These are phyloP conservation scores for Porites lutea DNA, from an alignment of 64 coral and sea anemone species.

Conservation along the genomic window DNA sequence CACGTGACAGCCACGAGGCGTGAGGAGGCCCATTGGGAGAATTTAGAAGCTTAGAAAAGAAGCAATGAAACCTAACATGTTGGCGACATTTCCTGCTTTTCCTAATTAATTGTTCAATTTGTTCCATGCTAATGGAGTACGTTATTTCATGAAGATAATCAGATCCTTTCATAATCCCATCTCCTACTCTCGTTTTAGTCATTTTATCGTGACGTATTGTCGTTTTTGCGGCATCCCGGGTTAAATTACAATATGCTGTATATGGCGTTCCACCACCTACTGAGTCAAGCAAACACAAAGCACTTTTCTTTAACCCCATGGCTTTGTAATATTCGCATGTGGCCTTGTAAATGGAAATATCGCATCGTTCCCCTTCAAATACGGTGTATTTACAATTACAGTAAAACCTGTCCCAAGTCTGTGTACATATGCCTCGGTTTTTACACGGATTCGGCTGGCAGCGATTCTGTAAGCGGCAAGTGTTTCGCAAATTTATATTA, in stretches of 20 bases:
- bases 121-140: conserved; percentile 37
- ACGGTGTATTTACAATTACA: conserved; percentile 72
- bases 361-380: conserved; percentile 75
- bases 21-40: conserved; percentile 48
- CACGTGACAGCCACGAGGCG: conserved; percentile 68
- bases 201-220: conserved; percentile 62
- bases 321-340: conserved; percentile 75
- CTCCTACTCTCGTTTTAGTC: conserved; percentile 34
- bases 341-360: conserved; percentile 62
- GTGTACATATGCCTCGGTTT: conserved; percentile 68
- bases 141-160: conserved; percentile 39
- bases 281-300: conserved; percentile 59
- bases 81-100: conserved; percentile 82
- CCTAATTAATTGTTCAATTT: conserved; percentile 58
- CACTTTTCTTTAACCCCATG: conserved; percentile 61
- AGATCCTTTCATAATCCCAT: not conserved
- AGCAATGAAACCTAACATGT: conserved; percentile 81
- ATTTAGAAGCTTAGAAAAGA: conserved; percentile 75
- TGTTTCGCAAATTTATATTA: not conserved
- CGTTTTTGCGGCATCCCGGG: not conserved
- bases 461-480: conserved; percentile 45
- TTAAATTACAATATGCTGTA: conserved; percentile 78
- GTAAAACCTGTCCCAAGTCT: conserved; percentile 57
- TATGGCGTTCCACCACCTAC: conserved; percentile 38
- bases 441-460: conserved; percentile 78